These are phyloP conservation scores for Melinaea menophilus DNA, from an alignment of 2,888 invertebrate genomes.

Conservation along the genomic window DNA sequence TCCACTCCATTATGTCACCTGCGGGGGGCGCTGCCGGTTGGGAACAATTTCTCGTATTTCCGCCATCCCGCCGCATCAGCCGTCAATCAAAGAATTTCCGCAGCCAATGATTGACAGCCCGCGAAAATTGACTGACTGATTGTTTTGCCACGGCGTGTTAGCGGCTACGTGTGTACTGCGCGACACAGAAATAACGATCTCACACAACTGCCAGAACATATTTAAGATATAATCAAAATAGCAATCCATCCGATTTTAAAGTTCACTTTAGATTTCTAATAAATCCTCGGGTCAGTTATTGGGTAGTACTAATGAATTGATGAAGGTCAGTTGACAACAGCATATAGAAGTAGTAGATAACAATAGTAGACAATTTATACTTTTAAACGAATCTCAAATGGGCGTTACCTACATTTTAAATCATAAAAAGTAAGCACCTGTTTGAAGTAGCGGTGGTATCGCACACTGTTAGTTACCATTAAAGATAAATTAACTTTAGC, in stretches of 20 bases:
- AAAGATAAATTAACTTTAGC: constrained; percentile 31
- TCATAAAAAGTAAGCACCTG: not conserved
- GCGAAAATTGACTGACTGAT: constrained; percentile 41
- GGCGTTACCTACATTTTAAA: not conserved
- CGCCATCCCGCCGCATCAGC: constrained; percentile 47
- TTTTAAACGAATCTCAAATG: not conserved
- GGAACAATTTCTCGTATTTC: constrained; percentile 47
- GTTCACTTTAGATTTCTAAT: no score
- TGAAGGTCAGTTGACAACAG: no score
- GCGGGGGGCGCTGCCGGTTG: constrained; percentile 28
- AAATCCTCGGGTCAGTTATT: no score
- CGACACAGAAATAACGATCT: not conserved
- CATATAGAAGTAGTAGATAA: no score
- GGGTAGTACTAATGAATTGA: no score
- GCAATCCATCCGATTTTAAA: no score
- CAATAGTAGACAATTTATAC: not conserved
- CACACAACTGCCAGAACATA: no score
- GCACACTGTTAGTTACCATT: constrained; percentile 17
- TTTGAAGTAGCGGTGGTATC: constrained; percentile 9
- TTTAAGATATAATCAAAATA: not conserved
- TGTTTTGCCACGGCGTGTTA: constrained; percentile 30
- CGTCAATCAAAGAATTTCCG: constrained; percentile 54
- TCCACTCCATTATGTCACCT: constrained; percentile 12
- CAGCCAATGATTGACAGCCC: constrained; percentile 43
- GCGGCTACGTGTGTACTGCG: constrained; percentile 1